Percentiles rank a stretch among this genome's conserved stretches.
Evolutionary conservation across 2,797 vertebrate genomes (phyloP).

Genomic region (Distichodus sexfasciatus): DNA sequence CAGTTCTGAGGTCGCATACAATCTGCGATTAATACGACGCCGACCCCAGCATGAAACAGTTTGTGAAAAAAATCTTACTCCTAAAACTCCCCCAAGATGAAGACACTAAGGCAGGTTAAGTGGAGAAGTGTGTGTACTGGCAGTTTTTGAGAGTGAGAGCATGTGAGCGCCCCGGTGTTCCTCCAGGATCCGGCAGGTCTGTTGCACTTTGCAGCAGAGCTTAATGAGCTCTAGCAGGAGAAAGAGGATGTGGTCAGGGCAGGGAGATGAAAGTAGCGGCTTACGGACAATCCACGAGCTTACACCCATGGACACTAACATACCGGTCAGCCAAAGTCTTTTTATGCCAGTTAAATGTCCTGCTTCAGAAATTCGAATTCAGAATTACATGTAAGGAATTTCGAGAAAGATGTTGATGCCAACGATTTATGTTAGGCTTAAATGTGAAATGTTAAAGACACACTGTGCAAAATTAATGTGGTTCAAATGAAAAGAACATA

Average conservation of each 20-base stretch:
- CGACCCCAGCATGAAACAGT: no score
- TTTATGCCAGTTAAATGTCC: neutral
- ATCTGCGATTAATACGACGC: no score
- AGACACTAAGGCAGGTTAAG: neutral
- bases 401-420: no score
- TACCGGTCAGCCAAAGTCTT: neutral
- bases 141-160: neutral
- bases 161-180: neutral
- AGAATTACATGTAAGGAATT: no score
- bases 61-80: no score
- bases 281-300: conserved; percentile 38
- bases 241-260: conserved; percentile 44
- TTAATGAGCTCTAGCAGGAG: conserved; percentile 43
- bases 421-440: no score
- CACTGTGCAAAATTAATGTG: no score
- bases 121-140: neutral
- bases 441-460: no score
- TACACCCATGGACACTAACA: conserved; percentile 28
- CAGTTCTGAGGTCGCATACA: no score
- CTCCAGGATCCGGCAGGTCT: conserved; percentile 4
- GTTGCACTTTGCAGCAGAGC: conserved; percentile 32
- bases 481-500: no score
- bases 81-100: no score
- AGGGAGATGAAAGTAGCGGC: conserved; percentile 38
- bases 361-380: no score